These are phyloP conservation scores for Mastigias papua DNA, from an alignment of 30 jellyfish, hydroid and myxozoan species.

Conservation along the genomic window DNA sequence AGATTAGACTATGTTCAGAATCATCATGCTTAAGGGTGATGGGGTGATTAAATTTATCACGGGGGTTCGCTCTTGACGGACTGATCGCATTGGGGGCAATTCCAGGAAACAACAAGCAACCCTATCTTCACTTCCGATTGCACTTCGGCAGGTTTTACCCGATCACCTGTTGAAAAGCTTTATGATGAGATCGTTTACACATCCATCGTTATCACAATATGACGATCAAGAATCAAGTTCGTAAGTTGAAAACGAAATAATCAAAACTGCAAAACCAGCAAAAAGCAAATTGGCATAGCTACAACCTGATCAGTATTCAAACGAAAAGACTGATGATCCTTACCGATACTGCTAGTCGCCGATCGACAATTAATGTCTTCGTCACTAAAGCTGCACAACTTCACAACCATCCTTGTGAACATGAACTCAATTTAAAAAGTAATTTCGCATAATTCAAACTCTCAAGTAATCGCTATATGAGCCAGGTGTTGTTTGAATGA, in stretches of 20 bases:
- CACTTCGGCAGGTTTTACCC: not conserved
- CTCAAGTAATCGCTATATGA: conserved; percentile 1
- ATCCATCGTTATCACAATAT: too few species aligned
- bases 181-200: too few species aligned
- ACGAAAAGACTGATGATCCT: not conserved
- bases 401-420: conserved; percentile 6
- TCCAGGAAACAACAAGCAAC: conserved; percentile 1
- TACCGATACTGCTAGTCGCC: not conserved
- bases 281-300: too few species aligned
- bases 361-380: conserved; percentile 3
- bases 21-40: not conserved
- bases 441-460: not conserved
- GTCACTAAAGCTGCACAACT: not conserved
- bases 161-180: too few species aligned
- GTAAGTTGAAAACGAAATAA: too few species aligned
- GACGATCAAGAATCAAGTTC: too few species aligned
- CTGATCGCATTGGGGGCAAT: not conserved
- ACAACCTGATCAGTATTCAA: not conserved
- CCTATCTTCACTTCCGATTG: not conserved
- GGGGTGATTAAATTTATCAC: not conserved
- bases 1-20: not conserved
- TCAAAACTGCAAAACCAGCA: too few species aligned
- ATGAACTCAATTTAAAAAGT: conserved; percentile 11
- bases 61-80: conserved; percentile 5
- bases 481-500: conserved; percentile 52